Base-by-base conservation (phyloP, 2,113 vertebrate genomes). In the Catharus fuscescens region DNA sequence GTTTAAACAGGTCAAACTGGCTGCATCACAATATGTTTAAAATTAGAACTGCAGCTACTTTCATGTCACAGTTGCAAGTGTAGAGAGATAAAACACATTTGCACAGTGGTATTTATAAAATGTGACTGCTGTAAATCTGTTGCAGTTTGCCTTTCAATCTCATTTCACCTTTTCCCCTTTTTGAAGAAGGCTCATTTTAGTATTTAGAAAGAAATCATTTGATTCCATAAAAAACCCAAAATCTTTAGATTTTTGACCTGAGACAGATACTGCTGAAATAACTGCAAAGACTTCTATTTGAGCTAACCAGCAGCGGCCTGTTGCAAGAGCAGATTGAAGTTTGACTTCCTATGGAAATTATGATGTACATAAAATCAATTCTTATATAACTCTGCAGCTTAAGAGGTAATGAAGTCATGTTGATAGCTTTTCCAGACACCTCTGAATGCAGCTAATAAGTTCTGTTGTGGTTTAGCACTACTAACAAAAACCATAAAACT, bases 371-470 rank as follows among this genome's bases (percentile, higher is more conserved):
- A 92, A 95, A 95, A 86, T 78, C 34, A 56, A 67, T 84, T 91
- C 74, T 42, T 57, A 59, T 52, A 6, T 52, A 95, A 86, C 52
- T 74, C 56, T 81, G 44, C 26, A 84, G 19, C 38, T 95, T 59
- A 77, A 88, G 69, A 86, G 19, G 60, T 67, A 92, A 95, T 93
- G 69, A 91, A 91, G 56, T 81, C 26, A 74, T 18, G 47, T 48
- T 89, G 65, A 76, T 81, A 14, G 3, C 17, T 71, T 71, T 92
- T 81, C 18, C 38, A 74, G 77, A 64, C 38, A 91, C 18, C 9
- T 42, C 44, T 89, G 90, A 81, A 81, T 67, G 38, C 34, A 84
- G 38, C 16, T 59, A 86, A n/a, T 80, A 86, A 84, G n/a, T 74
- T 86, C 47, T 67, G 44, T 56, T 74, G 84, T 5, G 16, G 25